phyloP scores from a whole-genome alignment of 1,140 invertebrate genomes.

The Cydia strobilella region DNA sequence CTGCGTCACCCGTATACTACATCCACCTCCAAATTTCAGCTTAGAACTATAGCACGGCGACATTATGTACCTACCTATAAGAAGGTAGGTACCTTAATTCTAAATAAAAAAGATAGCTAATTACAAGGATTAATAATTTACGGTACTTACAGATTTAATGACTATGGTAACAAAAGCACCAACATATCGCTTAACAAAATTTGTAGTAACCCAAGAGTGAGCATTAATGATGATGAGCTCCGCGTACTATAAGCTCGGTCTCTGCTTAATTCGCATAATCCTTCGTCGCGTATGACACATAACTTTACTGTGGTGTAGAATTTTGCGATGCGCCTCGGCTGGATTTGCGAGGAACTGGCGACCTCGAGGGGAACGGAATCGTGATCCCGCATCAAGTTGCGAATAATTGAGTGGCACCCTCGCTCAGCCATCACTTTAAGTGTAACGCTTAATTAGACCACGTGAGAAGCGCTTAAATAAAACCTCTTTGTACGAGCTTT shows the following conservation, averaged over 20 bases:
- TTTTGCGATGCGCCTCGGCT: constrained; percentile 56
- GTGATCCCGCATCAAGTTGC: constrained; percentile 73
- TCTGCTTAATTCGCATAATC: constrained; percentile 72
- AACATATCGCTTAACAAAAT: background rate
- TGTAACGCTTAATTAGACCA: constrained; percentile 73
- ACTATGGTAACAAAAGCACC: background rate
- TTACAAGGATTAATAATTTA: too few species aligned
- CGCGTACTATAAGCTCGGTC: constrained; percentile 67
- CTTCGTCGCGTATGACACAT: constrained; percentile 65
- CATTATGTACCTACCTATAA: too few species aligned
- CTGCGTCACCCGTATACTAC: too few species aligned
- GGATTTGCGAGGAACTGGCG: constrained; percentile 53
- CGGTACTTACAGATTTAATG: background rate
- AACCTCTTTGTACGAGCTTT: constrained; percentile 49
- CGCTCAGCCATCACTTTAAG: constrained; percentile 55
- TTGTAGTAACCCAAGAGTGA: constrained; percentile 1
- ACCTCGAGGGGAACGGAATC: constrained; percentile 38
- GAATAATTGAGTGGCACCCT: constrained; percentile 72
- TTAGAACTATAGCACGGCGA: too few species aligned
- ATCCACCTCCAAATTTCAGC: too few species aligned
- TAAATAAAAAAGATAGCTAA: too few species aligned
- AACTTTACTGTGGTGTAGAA: constrained; percentile 66
- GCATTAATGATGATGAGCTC: constrained; percentile 24
- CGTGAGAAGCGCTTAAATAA: constrained; percentile 64
- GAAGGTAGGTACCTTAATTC: too few species aligned